Base-by-base conservation (phyloP, 92 coral and sea anemone genomes). In the Palythoa grandis region DNA sequence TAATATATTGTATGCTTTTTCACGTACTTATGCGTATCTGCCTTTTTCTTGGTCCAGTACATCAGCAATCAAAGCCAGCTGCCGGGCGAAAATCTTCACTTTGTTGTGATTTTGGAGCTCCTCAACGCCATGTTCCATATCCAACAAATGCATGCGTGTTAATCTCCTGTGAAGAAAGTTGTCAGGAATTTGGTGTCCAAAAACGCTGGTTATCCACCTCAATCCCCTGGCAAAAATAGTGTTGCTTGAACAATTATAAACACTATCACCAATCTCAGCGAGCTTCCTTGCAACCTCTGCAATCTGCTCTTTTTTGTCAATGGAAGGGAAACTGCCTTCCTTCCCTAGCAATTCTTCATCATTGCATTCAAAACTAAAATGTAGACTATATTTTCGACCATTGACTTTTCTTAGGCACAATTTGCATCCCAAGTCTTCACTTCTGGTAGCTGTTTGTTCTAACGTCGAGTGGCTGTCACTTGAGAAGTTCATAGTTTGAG, bases 11-110 rank as follows among this genome's bases (percentile, higher is more conserved):
- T 56, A 56, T 12, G 19, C n/a, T 56, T 56, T 56, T 11, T 56
- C 61, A 11, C 11, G 8, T 56, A 56, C 61, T 56, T 56, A 56
- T 56, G 61, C 8, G 61, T 7, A 56, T 56, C 61, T 56, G 61
- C 61, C 61, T 56, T 56, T 56, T 56, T 56, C n/a, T 56, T 29
- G 82, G 40, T 76, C 82, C 67, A 76, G 5, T 9, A 37, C 20
- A 54, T 76, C 82, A 53, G 40, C 67, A 53, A 76, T 54, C 48
- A 76, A 76, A 25, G 82, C 82, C 50, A 76, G 14, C 47, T 76
- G 82, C 53, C 16, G 43, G 23, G 82, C 82, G 12, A 76, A 76
- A 76, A 76, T 58, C 61, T 56, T 56, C 61, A 13, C 61, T 56
- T 56, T 56, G 13, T 56, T 56, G 61, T 7, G 61, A 7, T 56